Percentiles rank a stretch among this genome's conserved stretches.
phyloP scores from a whole-genome alignment of 2,888 invertebrate genomes.

The Ametastegia equiseti region DNA sequence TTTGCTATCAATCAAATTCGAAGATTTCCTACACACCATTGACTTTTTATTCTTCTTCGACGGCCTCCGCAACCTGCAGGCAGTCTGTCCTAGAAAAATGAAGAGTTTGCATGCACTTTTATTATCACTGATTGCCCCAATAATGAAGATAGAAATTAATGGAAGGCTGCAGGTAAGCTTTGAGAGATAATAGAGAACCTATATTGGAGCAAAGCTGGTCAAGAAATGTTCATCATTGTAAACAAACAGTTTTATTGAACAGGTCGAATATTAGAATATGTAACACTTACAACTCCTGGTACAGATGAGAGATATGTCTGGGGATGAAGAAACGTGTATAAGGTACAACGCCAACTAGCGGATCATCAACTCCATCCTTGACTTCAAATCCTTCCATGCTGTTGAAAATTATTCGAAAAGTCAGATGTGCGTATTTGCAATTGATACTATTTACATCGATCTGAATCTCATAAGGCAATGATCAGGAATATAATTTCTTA shows the following conservation, averaged over 20 bases:
- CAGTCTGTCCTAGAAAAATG: too few species aligned
- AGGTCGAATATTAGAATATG: conserved; percentile 2
- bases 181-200: too few species aligned
- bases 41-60: too few species aligned
- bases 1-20: too few species aligned
- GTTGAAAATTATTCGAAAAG: conserved; percentile 20
- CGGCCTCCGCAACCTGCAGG: too few species aligned
- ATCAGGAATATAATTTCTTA: conserved; percentile 2
- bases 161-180: too few species aligned
- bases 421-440: conserved; percentile 2
- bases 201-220: background rate
- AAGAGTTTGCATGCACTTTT: too few species aligned
- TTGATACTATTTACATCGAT: background rate
- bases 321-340: conserved; percentile 65
- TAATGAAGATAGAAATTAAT: too few species aligned
- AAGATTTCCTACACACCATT: too few species aligned
- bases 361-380: conserved; percentile 59
- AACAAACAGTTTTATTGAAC: background rate
- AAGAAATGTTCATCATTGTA: background rate
- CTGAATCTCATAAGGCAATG: conserved; percentile 9
- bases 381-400: conserved; percentile 64
- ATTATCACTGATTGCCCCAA: too few species aligned
- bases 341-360: conserved; percentile 64
- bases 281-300: conserved; percentile 63
- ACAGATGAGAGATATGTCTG: conserved; percentile 63